Evolutionary conservation across 1,140 invertebrate genomes (phyloP), one percentile per base, ranked within the genome.

Genomic region (Alviniconcha marisindica): DNA sequence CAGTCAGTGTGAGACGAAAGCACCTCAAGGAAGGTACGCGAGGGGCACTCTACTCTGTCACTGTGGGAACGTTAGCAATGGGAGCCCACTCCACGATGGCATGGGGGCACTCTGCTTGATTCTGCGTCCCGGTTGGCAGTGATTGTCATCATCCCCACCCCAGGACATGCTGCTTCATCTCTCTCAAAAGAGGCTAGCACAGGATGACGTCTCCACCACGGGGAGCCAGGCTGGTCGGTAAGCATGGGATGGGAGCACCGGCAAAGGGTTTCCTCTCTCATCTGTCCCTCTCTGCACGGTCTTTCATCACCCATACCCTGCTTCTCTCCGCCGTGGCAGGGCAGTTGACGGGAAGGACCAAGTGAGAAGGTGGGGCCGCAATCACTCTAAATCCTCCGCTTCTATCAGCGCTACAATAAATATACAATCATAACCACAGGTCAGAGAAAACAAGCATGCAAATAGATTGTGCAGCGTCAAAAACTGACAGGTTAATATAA

Each of bases 341-440:
- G 4, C 21, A 28, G 36, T 21, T 3, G 71, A 44, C 44, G 40
- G 66, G 56, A 80, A 21, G 18, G 38, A 69, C 56, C 78, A 28
- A 63, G 78, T 38, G 36, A 80, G 54, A n/a, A 38, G 76, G 44
- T 28, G 38, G 44, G 78, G 78, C 12, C 3, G 78, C 56, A 80
- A 63, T 80, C 78, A 80, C 78, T 80, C 78, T 80, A 80, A 66
- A 80, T 80, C 78, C 78, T 80, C 78, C 42, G 78, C 78, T 60
- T 80, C 78, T 80, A 80, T 80, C 78, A 80, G 78, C 56, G 78
- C 78, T 80, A 80, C 78, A 80, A 80, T 80, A 40, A 69, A 80
- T 80, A 80, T 31, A 78, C 56, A 80, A 80, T 66, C 54, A 66
- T 33, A 80, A n/a, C 56, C 31, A 33, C 44, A 10, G 33, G 78